Evolutionary conservation across 2,888 invertebrate species (phyloP), one percentile per base, ranked within the genome.

Genomic region (Carcina quercana): DNA sequence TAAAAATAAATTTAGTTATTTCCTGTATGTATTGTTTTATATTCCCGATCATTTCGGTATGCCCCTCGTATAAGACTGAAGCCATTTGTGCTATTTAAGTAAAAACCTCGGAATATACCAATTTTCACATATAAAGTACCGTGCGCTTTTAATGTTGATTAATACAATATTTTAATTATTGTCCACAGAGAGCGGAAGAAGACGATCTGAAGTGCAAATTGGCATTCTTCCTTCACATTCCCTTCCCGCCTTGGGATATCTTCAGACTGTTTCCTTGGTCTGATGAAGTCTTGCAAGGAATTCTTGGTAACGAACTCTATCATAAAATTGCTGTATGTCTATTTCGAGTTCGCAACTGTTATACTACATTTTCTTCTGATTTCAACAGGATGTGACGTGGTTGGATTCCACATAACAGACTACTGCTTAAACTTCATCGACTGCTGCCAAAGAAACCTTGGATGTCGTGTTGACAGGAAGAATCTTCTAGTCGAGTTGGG

Each of bases 221-320:
- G 43, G 96, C 95, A 15, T 97, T 97, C 83, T 97, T 97, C 75
- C 86, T 97, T 39, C 97, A 97, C 74, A 97, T 97, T 56, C 97
- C 97, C 0, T 97, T 97, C 70, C 96, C 96, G 8, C 92, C 96
- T 8, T 96, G 96, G 94, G 96, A 96, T 58, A 95, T 96, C 46
- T 95, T 94, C 70, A 86, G 95, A 38, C 82, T 96, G 30, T 92
- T 96, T 54, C 95, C 95, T 1, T 95, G 95, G 94, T 92, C 94
- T n/a, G 95, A 95, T 70, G 96, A 96, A 78, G 91, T 97, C 33
- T 86, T 97, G 15, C 95, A 96, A 70, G 96, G 96, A 42, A 92
- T 97, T 87, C 86, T 97, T 30, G 92, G 91, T 87, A 75, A 76
- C 70, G 47, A 26, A 25, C 20, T 20, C 20, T 10, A 20, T 10